Conservation (phyloP, 2,797 vertebrate genomes). For the Notolepis coatsorum region DNA sequence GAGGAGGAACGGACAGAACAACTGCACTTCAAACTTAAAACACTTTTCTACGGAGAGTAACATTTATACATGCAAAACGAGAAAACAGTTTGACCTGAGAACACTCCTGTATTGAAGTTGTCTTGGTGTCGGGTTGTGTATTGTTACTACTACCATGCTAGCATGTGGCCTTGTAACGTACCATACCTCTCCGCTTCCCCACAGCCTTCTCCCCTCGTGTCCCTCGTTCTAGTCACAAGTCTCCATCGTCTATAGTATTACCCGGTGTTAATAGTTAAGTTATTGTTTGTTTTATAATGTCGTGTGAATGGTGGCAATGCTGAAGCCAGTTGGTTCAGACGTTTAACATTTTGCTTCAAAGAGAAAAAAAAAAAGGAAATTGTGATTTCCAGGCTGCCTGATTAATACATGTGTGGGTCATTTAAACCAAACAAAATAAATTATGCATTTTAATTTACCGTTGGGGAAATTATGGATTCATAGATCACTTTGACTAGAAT, state of each 20-base stretch:
- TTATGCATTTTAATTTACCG: constrained; percentile 42
- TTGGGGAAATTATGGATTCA: constrained; percentile 8
- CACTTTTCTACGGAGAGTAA: constrained; percentile 81
- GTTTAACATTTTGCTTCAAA: constrained; percentile 16
- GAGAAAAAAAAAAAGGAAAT: constrained; percentile 45
- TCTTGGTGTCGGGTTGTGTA: constrained; percentile 55
- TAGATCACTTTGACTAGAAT: not conserved
- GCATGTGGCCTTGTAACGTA: constrained; percentile 72
- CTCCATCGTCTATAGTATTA: constrained; percentile 31
- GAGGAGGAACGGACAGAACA: constrained; percentile 45
- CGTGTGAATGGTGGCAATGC: constrained; percentile 27
- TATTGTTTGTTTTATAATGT: constrained; percentile 23
- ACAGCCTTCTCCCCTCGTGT: not conserved
- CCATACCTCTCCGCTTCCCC: constrained; percentile 35
- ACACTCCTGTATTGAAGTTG: constrained; percentile 51
- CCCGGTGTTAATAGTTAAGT: constrained; percentile 37
- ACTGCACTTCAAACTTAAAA: constrained; percentile 69
- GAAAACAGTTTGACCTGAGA: constrained; percentile 63
- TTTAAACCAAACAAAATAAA: constrained; percentile 58
- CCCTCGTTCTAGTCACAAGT: constrained; percentile 6
- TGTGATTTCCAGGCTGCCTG: constrained; percentile 58
- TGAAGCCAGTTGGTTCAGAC: constrained; percentile 6
- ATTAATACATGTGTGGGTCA: constrained; percentile 34
- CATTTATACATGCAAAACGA: constrained; percentile 75
- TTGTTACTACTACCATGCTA: constrained; percentile 68